These are phyloP conservation scores for Poecilus cupreus DNA, from an alignment of 2,888 invertebrate genomes.

Conservation along the genomic window DNA sequence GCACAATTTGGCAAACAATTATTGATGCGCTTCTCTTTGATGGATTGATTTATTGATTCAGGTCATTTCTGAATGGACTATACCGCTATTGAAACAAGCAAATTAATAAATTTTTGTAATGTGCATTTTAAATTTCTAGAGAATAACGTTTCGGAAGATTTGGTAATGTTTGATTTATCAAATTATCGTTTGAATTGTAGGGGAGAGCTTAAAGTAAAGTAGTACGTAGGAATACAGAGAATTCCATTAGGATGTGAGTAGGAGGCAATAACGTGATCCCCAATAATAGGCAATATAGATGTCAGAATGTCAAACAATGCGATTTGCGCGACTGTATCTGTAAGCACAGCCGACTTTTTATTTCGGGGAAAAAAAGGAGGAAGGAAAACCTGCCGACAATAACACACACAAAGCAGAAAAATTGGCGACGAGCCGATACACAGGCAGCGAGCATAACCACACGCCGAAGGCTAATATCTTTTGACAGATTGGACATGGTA, in stretches of 20 bases:
- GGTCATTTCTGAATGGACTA: too few species aligned
- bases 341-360: neutral
- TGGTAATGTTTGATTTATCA: too few species aligned
- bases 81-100: too few species aligned
- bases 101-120: too few species aligned
- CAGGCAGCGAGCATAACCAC: conserved; percentile 19
- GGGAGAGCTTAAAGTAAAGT: neutral
- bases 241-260: conserved; percentile 1
- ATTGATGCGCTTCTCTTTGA: too few species aligned
- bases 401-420: neutral
- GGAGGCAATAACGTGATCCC: neutral
- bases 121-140: too few species aligned
- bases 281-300: conserved; percentile 36
- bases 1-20: too few species aligned
- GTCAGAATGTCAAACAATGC: conserved; percentile 34
- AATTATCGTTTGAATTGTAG: neutral
- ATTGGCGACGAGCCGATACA: neutral
- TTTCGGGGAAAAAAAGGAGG: conserved; percentile 2
- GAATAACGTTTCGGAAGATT: too few species aligned
- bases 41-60: too few species aligned
- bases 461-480: conserved; percentile 53
- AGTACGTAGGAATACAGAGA: neutral
- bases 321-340: conserved; percentile 7
- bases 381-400: neutral
- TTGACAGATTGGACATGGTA: conserved; percentile 53